Evolutionary conservation across 2,797 vertebrate species (phyloP), one percentile per base, ranked within the genome.

Genomic region (Ibycter americanus): DNA sequence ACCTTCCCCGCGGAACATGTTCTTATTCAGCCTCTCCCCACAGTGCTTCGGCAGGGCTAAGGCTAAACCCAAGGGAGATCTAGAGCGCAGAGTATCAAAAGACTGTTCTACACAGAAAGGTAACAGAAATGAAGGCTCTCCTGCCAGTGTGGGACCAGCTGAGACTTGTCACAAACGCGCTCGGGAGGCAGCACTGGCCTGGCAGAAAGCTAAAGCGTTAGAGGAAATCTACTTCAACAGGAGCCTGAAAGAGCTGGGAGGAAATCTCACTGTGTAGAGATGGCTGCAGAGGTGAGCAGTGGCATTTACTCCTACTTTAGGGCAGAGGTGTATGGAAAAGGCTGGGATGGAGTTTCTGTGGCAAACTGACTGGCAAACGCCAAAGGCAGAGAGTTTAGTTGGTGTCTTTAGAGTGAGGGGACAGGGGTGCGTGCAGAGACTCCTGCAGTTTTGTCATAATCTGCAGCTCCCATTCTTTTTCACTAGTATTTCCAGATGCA

Each of bases 11-110:
- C 4, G 32, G 63, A 36, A 20, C 3, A 2, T 2, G 29, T 22
- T 66, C 6, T 34, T 4, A n/a, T 13, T 27, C 22, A 70, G 71
- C 34, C 16, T 73, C 65, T 85, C 26, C 51, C 46, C 22, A n/a
- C 0, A 2, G 70, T 0, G 0, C 15, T 40, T 22, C 31, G 76
- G 56, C 52, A 32, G 46, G 36, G 40, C 44, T 34, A 46, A 80
- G 31, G 62, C 52, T 82, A 55, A 79, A 79, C 20, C 14, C 20
- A 25, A 18, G 59, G 36, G 27, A 83, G 61, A 47, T 9, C 3
- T 7, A 21, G 34, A 27, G 65, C 1, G 0, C 32, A 62, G 38
- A 49, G 12, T 15, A 49, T 34, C 55, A 34, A 17, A 20, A 49
- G n/a, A 10, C 27, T 22, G 11, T 49, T 52, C 66, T 51, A 36